These are phyloP conservation scores for Myodes glareolus DNA, from an alignment of 2,113 vertebrate genomes.

Conservation along the genomic window DNA sequence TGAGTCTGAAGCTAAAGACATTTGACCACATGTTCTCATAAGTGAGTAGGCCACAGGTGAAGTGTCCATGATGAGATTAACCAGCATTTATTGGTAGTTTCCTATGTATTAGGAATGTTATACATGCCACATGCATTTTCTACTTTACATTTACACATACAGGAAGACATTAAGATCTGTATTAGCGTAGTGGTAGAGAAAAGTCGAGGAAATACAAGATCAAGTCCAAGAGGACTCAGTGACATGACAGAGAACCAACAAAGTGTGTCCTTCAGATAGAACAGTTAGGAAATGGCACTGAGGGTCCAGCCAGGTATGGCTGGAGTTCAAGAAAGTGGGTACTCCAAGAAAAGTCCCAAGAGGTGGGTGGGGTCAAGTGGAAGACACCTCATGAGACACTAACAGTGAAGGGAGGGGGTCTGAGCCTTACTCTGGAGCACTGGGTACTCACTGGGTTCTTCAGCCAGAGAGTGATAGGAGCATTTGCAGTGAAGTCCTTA, in stretches of 20 bases:
- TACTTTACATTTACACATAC: background rate
- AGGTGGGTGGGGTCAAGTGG: background rate
- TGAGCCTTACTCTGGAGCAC: background rate
- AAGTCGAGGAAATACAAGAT: background rate
- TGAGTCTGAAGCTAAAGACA: background rate
- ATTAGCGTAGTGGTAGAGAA: background rate
- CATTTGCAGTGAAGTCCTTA: background rate
- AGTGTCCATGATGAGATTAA: background rate
- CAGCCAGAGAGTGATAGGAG: background rate
- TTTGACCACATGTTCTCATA: background rate
- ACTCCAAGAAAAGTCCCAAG: background rate
- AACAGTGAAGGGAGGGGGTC: background rate
- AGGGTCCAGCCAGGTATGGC: background rate
- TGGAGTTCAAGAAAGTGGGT: background rate
- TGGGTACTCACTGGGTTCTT: background rate
- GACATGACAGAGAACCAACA: background rate
- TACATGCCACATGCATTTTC: background rate
- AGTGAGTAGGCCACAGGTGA: background rate
- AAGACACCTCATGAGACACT: background rate
- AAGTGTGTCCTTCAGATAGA: background rate
- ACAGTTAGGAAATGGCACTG: background rate
- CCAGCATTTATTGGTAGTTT: background rate
- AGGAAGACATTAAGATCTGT: background rate
- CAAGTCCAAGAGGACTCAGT: background rate
- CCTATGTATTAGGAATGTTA: background rate